Conservation (phyloP, 2,888 invertebrate species). For the Opisthograptis luteolata region DNA sequence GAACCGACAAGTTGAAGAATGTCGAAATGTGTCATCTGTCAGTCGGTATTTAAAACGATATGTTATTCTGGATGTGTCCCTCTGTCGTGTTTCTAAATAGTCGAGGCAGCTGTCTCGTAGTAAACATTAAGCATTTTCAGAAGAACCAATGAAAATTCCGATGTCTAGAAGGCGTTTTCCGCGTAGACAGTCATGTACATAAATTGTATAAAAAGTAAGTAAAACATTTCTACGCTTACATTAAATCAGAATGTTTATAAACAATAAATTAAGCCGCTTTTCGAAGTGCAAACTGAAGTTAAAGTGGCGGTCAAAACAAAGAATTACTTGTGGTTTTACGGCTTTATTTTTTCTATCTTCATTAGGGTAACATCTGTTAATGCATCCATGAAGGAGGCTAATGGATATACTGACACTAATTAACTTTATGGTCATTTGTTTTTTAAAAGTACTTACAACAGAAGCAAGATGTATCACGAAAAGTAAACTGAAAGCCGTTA, state of each 20-base stretch:
- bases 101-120: slow-evolving; percentile 71
- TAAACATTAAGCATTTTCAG: slow-evolving; percentile 67
- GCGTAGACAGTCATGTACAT: slow-evolving; percentile 27
- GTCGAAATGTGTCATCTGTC: slow-evolving; percentile 84
- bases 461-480: background rate
- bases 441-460: background rate
- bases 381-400: slow-evolving; percentile 9
- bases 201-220: slow-evolving; percentile 36
- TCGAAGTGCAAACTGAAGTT: slow-evolving; percentile 23
- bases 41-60: slow-evolving; percentile 82
- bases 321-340: slow-evolving; percentile 27
- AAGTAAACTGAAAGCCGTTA: background rate
- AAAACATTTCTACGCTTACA: slow-evolving; percentile 27
- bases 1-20: slow-evolving; percentile 83
- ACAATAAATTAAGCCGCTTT: slow-evolving; percentile 29
- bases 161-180: slow-evolving; percentile 49
- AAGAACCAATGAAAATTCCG: slow-evolving; percentile 67
- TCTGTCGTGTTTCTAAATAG: slow-evolving; percentile 73
- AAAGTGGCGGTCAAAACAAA: slow-evolving; percentile 28
- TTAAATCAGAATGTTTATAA: slow-evolving; percentile 8
- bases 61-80: slow-evolving; percentile 77
- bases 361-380: slow-evolving; percentile 15
- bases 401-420: slow-evolving; percentile 21
- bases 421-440: slow-evolving; percentile 2
- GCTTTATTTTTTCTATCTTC: slow-evolving; percentile 9